Evolutionary conservation across 1,140 invertebrate genomes (phyloP).

Genomic region (Andricus grossulariae): DNA sequence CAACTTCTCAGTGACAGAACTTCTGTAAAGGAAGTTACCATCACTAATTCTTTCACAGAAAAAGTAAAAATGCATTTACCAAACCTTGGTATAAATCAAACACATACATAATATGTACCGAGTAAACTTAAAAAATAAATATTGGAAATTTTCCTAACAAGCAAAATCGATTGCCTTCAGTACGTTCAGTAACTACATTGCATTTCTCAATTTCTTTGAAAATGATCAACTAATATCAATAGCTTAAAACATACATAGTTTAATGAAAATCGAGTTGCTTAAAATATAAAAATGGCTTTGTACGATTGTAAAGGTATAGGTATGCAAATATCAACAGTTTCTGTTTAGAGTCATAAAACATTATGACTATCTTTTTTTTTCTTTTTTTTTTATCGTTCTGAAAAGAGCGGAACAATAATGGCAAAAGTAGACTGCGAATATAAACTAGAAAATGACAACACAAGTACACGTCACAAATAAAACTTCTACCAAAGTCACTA

Average conservation of each 20-base stretch:
- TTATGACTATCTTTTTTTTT: conserved; percentile 7
- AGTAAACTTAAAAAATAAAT: neutral
- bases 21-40: neutral
- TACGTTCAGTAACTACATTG: neutral
- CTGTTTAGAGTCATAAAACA: conserved; percentile 4
- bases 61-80: no score
- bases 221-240: neutral
- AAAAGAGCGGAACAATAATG: conserved; percentile 12
- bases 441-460: neutral
- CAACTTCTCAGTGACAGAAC: neutral
- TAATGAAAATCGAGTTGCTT: neutral
- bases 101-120: conserved; percentile 3
- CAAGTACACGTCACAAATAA: neutral
- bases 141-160: neutral
- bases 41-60: no score
- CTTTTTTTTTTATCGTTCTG: neutral
- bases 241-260: neutral
- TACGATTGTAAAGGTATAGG: conserved; percentile 3
- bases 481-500: neutral
- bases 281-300: conserved; percentile 26
- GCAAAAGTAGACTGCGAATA: neutral
- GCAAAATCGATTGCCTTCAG: neutral
- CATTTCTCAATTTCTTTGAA: neutral
- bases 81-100: conserved; percentile 6
- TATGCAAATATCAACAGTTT: neutral